Percentiles rank a stretch among this genome's conserved stretches.
These are phyloP conservation scores for Scartelaos histophorus DNA, from an alignment of 2,113 vertebrate species.

Conservation along the genomic window DNA sequence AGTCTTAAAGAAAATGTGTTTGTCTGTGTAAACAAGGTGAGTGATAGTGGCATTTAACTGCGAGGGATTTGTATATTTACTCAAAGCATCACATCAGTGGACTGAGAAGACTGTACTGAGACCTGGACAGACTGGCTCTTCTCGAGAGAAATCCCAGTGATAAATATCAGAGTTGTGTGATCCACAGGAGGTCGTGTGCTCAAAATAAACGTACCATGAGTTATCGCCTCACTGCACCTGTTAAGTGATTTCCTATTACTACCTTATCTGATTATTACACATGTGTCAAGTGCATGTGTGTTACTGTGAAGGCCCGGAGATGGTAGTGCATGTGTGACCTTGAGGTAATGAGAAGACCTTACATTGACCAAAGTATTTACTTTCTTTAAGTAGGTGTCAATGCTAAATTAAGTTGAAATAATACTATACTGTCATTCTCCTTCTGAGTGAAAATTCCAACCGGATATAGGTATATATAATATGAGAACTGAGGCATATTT, in stretches of 20 bases:
- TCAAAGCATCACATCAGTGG: not conserved
- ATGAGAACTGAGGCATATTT: no score
- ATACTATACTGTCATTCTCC: not conserved
- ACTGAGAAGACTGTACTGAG: not conserved
- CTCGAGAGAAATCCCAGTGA: conserved; percentile 17
- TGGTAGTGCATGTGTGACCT: not conserved
- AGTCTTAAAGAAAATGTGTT: not conserved
- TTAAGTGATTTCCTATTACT: not conserved
- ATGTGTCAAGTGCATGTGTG: not conserved
- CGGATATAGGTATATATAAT: not conserved
- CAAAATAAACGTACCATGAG: conserved; percentile 1
- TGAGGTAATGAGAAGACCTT: not conserved
- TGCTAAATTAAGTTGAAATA: not conserved
- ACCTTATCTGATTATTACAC: conserved; percentile 8
- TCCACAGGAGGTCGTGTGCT: not conserved
- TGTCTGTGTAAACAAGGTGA: not conserved
- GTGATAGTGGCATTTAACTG: conserved; percentile 25
- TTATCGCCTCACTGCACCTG: conserved; percentile 5
- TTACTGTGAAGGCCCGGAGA: not conserved
- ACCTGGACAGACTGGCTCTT: not conserved
- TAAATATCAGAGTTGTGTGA: conserved; percentile 9
- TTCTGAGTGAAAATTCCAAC: not conserved
- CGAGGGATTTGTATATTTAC: conserved; percentile 13
- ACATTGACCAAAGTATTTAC: no score
- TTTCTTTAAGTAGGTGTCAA: no score